Base-by-base conservation (phyloP, 2,113 vertebrate genomes). In the Forbesichthys agassizii region DNA sequence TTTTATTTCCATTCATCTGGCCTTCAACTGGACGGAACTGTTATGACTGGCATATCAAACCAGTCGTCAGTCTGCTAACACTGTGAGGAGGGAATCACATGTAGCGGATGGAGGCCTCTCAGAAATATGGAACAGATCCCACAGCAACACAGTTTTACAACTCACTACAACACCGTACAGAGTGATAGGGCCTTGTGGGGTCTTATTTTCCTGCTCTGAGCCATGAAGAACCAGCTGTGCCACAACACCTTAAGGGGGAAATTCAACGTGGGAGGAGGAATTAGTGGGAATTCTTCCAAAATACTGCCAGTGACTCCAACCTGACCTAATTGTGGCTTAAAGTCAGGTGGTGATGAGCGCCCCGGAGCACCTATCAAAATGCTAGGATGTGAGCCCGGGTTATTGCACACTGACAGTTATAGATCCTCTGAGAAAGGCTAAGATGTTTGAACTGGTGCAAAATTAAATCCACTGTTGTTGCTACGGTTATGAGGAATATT, bases 181-280 rank as follows among this genome's bases (percentile, higher is more conserved):
- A 71, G 61, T 1, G 53, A 79, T 61, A 48, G 20, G 9, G 78
- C 77, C 69, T 64, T 56, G 16, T 54, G 27, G 27, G 27, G 27
- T 27, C 27, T 27, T 27, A 27, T 13, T 36, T 61, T 54, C 68
- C 73, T 64, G 73, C 78, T 73, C 63, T 3, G 14, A 70, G 84
- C 81, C 74, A 61, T 1, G 71, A 77, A 84, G 89, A 91, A 86
- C 79, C 89, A 92, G 90, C 84, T 89, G 89, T 81, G 84, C 78
- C 81, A 73, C 64, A 58, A 64, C 73, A 46, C 65, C 47, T 33
- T 3, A 48, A 60, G 65, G 63, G 51, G 64, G 58, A 46, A 7
- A 36, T 4, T 20, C 13, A 27, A 33, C 9, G 12, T 13, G 52
- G 14, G 11, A 12, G 56, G 55, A 59, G 60, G 58, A 56, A 64